Percentiles rank a stretch among this genome's conserved stretches.
Conservation (phyloP, 2,113 vertebrate species). For the Actenoides lindsayi region DNA sequence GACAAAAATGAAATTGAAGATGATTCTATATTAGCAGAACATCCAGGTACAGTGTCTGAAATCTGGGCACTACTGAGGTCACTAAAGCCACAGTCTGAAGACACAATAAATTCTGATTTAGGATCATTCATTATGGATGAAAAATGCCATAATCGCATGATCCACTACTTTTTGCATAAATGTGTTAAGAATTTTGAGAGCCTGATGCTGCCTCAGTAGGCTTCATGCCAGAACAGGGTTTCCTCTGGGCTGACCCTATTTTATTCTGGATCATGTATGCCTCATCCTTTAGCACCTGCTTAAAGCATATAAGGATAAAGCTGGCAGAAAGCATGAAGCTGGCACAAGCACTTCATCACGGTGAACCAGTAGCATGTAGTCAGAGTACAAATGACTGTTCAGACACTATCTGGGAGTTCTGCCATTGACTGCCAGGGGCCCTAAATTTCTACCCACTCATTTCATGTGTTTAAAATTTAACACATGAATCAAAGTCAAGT, state of each 20-base stretch:
- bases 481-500: background rate
- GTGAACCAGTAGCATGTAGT: background rate
- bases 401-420: background rate
- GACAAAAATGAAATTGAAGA: background rate
- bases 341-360: background rate
- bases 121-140: background rate
- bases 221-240: background rate
- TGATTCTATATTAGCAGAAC: background rate
- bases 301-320: background rate
- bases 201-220: background rate
- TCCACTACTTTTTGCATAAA: background rate
- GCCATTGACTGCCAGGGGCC: background rate
- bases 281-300: background rate
- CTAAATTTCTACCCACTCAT: background rate
- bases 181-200: background rate
- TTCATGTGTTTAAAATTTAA: background rate
- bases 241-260: background rate
- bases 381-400: background rate
- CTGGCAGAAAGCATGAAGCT: background rate
- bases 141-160: background rate
- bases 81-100: background rate
- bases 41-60: background rate
- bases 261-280: background rate
- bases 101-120: background rate
- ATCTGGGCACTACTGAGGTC: background rate